Conservation (phyloP, 92 coral and sea anemone species). For the Palythoa heliodiscus region DNA sequence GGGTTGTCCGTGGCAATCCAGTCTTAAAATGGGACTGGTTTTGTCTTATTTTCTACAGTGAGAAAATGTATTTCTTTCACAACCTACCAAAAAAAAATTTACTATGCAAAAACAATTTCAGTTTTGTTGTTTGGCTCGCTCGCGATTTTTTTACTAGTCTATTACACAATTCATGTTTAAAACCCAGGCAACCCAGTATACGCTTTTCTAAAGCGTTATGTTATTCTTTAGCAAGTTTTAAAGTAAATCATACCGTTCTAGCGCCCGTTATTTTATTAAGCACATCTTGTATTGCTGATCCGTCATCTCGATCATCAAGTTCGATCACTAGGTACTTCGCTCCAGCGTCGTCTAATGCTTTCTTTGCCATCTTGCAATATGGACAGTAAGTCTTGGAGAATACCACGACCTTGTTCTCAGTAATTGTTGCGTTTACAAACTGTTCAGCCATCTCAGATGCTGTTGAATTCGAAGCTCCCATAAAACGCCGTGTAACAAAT, state of each 20-base stretch:
- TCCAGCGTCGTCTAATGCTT: constrained; percentile 60
- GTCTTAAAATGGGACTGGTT: no score
- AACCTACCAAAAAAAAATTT: no score
- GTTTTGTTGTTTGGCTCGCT: no score
- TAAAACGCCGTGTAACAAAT: not conserved
- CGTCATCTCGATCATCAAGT: constrained; percentile 72
- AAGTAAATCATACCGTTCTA: constrained; percentile 66
- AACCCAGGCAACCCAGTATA: no score
- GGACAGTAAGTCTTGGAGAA: constrained; percentile 96
- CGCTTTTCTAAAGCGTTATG: no score
- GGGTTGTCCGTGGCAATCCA: no score
- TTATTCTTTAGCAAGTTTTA: not conserved
- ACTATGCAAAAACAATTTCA: no score
- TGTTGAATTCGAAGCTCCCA: constrained; percentile 22
- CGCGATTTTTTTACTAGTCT: no score
- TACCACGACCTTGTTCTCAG: constrained; percentile 65
- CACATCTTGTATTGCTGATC: constrained; percentile 70
- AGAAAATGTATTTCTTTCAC: no score
- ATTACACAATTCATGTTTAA: no score
- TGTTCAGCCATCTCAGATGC: constrained; percentile 50
- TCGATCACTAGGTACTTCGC: constrained; percentile 61
- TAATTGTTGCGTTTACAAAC: constrained; percentile 65
- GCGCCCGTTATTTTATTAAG: constrained; percentile 60
- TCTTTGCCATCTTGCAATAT: constrained; percentile 75
- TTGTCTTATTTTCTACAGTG: no score